Conservation (phyloP, 2,797 vertebrate genomes). For the Lithobates sylvaticus region DNA sequence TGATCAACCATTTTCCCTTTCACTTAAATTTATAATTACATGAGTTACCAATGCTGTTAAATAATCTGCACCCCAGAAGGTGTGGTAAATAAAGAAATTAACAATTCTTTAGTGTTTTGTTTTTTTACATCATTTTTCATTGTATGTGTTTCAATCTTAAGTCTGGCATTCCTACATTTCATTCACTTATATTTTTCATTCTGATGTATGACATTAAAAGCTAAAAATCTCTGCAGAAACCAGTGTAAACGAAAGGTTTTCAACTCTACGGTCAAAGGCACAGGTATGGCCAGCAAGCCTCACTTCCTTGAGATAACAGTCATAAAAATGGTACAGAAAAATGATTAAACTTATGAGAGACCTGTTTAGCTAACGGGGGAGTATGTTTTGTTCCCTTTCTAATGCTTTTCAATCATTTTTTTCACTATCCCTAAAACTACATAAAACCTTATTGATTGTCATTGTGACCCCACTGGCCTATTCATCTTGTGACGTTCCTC, state of each 20-base stretch:
- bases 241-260: neutral
- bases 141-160: no score
- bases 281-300: no score
- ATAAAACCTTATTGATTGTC: constrained; percentile 24
- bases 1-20: no score
- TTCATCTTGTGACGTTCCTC: constrained; percentile 1
- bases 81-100: no score
- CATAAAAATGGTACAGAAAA: neutral
- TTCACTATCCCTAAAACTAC: constrained; percentile 6
- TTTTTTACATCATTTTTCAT: no score
- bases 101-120: no score
- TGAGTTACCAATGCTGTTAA: no score
- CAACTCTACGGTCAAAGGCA: neutral
- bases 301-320: no score
- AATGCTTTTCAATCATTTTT: neutral
- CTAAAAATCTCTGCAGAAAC: neutral
- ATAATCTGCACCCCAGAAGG: no score
- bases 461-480: neutral
- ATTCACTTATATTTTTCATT: no score
- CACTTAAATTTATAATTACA: no score
- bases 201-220: neutral
- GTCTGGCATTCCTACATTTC: no score
- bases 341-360: neutral
- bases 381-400: constrained; percentile 9
- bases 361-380: neutral